Percentiles rank a stretch among this genome's conserved stretches.
Conservation (phyloP, 2,113 vertebrate genomes). For the Bos javanicus region DNA sequence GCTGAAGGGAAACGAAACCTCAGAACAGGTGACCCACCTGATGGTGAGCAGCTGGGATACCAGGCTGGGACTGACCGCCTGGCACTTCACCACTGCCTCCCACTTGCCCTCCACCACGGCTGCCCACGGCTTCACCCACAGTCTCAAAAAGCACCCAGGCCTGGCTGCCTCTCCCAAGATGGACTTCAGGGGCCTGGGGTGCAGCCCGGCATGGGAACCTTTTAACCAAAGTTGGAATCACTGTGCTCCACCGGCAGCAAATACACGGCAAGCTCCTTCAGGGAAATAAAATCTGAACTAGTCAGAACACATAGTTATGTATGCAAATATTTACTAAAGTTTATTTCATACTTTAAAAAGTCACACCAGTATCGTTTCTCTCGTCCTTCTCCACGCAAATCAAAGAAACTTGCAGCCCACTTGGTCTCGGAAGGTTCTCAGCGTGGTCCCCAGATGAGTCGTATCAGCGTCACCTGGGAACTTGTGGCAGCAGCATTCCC, state of each 20-base stretch:
- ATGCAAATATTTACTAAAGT: not conserved
- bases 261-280: not conserved
- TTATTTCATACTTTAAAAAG: not conserved
- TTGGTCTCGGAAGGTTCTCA: not conserved
- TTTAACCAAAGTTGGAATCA: not conserved
- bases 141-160: not conserved
- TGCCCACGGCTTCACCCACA: not conserved
- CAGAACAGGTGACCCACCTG: not conserved
- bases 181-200: not conserved
- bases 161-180: not conserved
- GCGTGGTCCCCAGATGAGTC: not conserved
- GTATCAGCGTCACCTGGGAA: not conserved
- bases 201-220: too few species aligned
- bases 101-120: not conserved
- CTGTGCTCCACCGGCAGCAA: accelerated
- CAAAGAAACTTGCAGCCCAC: not conserved
- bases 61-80: not conserved
- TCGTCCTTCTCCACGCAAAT: not conserved
- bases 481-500: not conserved
- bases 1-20: not conserved
- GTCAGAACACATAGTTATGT: not conserved
- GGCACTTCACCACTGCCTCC: not conserved
- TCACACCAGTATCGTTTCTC: not conserved
- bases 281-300: not conserved
- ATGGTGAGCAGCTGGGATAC: not conserved